Evolutionary conservation across 2,888 invertebrate species (phyloP), one percentile per base, ranked within the genome.

Genomic region (Drosophila cyrtoloma): DNA sequence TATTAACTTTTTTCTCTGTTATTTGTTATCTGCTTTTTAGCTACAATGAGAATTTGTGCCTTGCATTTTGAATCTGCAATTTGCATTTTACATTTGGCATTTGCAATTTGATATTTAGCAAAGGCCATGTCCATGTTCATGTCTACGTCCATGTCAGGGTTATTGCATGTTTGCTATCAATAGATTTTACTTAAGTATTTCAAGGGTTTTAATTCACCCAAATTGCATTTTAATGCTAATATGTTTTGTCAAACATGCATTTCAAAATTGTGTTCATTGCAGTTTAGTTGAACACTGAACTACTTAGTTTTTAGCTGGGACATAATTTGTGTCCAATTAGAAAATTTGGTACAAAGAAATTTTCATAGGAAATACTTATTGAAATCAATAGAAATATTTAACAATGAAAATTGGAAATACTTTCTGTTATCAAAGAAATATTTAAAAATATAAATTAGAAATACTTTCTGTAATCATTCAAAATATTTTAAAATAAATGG

Each of bases 151-250:
- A 47, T 47, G 47, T 16, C 71, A 52, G 65, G 73, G 67, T 55
- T 71, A 65, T 82, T 61, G 82, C 82, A 82, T 82, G 82, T 79
- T 71, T 60, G 72, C 67, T 84, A 82, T 82, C 82, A 74, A 68
- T 81, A 50, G 69, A 70, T 59, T 67, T 68, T 42, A 56, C 62
- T 62, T 50, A 65, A 52, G 65, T 52, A 60, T 57, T 77, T 71
- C 71, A 67, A 77, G 68, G 74, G 68, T 52, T 79, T 77, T 72
- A 82, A 82, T 82, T 82, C 79, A 67, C 70, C 82, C 71, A 62
- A 82, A 82, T 82, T 79, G 82, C 77, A 75, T 71, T 82, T 75
- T 69, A 66, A 84, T 82, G 82, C 79, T 77, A 84, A 84, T 82
- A 58, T 69, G 63, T 33, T 50, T 39, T 50, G 35, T 39, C 32